phyloP scores from a whole-genome alignment of 92 coral and sea anemone species.

The Palythoa caribaeorum region DNA sequence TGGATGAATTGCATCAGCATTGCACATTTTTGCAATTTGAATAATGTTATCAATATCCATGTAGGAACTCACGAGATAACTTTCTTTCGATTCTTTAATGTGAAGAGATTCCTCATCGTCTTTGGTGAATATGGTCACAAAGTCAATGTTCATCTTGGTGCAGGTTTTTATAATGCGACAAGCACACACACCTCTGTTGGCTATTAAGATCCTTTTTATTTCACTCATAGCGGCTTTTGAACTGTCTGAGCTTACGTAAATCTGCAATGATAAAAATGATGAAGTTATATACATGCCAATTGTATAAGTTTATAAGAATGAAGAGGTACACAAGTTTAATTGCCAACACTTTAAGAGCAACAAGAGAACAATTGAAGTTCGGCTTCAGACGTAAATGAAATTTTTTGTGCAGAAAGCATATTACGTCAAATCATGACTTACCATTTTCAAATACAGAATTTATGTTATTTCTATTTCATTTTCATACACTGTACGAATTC shows the following conservation, averaged over 20 bases:
- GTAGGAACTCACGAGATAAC: conserved; percentile 55
- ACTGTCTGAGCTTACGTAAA: not conserved
- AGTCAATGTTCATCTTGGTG: conserved; percentile 59
- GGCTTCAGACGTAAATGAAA: too few relatives aligned
- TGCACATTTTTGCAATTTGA: conserved; percentile 39
- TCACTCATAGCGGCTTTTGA: conserved; percentile 30
- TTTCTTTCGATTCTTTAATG: conserved; percentile 57
- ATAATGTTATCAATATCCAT: conserved; percentile 57
- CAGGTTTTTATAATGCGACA: conserved; percentile 67
- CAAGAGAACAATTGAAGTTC: too few relatives aligned
- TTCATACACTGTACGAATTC: too few relatives aligned
- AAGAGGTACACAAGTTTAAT: too few relatives aligned
- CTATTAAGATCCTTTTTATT: conserved; percentile 63
- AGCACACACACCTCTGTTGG: conserved; percentile 78
- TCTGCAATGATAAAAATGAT: not conserved
- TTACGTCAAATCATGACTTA: too few relatives aligned
- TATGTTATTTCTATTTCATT: too few relatives aligned
- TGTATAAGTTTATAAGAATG: too few relatives aligned
- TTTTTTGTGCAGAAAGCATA: too few relatives aligned
- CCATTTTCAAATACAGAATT: too few relatives aligned
- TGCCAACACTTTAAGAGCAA: too few relatives aligned
- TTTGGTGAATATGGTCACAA: conserved; percentile 62
- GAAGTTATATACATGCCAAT: too few relatives aligned
- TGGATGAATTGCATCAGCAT: conserved; percentile 68
- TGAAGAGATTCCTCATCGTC: conserved; percentile 66